Base-by-base conservation (phyloP, 2,888 invertebrate species). In the Pristionchus japonicus region DNA sequence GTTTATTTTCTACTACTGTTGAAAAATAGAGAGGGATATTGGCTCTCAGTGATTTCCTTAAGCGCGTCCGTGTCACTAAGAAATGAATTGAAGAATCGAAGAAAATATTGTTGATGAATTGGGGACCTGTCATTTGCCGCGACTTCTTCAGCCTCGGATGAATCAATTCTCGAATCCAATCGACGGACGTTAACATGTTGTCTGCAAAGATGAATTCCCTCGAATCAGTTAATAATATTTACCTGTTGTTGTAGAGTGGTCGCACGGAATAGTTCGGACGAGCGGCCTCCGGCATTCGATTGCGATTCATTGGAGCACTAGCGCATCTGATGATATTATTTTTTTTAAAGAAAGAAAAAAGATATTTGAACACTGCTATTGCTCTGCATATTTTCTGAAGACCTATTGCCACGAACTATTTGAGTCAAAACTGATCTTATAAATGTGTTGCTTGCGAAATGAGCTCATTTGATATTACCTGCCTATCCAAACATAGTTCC, bases 251-350 rank as follows among this genome's bases (percentile, higher is more conserved):
- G 52, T 83, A 52, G 70, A 67, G 47, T 27, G 92, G 92, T 88
- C 92, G 87, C n/a, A 91, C 90, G 43, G 92, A 91, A 82, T 92
- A 92, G 88, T 91, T 92, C 15, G 91, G 89, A 67, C 92, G 85
- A 47, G 91, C 90, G 1, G 15, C 23, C 23, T 61, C 37, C 7
- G 49, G 27, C 82, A 88, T 89, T 74, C 92, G 88, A 64, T 91
- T 91, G 74, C 91, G 88, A 67, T 91, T 89, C 70, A 86, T 91
- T 89, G 92, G 92, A 88, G 92, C 91, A 88, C 91, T 91, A 31
- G 91, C 90, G 61, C 91, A 91, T 88, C 92, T 91, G 89, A 34
- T 13, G n/a, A n/a, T n/a, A n/a, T n/a, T n/a, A n/a, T n/a, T n/a
- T n/a, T n/a, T n/a, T n/a, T n/a, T n/a, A n/a, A n/a, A n/a, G n/a